phyloP scores from a whole-genome alignment of 2,888 invertebrate genomes.

The Plagodis pulveraria region DNA sequence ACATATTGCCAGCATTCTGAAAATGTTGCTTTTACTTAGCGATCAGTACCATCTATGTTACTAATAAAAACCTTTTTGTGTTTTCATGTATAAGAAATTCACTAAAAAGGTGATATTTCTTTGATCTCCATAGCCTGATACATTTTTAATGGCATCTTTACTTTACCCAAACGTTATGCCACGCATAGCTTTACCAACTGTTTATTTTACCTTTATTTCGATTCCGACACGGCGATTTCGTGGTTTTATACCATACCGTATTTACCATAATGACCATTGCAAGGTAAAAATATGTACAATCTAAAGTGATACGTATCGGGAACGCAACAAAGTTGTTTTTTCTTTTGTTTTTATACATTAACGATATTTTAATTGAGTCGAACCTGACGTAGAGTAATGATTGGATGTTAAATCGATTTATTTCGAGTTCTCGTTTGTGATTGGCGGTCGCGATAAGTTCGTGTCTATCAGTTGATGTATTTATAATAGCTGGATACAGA shows the following conservation, averaged over 20 bases:
- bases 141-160: slow-evolving; percentile 64
- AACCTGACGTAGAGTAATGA: slow-evolving; percentile 84
- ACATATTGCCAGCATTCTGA: too few species aligned
- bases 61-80: slow-evolving; percentile 2
- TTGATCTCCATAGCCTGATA: slow-evolving; percentile 45
- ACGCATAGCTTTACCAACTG: slow-evolving; percentile 69
- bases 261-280: slow-evolving; percentile 82
- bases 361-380: slow-evolving; percentile 85
- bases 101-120: slow-evolving; percentile 28
- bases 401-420: slow-evolving; percentile 85
- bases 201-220: slow-evolving; percentile 82
- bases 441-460: slow-evolving; percentile 83
- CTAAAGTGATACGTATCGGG: slow-evolving; percentile 55
- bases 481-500: slow-evolving; percentile 72
- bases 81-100: slow-evolving; percentile 3
- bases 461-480: slow-evolving; percentile 79
- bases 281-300: slow-evolving; percentile 57
- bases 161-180: slow-evolving; percentile 64
- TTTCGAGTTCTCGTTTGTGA: slow-evolving; percentile 83
- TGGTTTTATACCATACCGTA: slow-evolving; percentile 80
- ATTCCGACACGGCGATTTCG: slow-evolving; percentile 83
- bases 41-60: too few species aligned
- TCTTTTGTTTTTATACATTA: slow-evolving; percentile 64
- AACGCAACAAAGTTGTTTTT: slow-evolving; percentile 62
- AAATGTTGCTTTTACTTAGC: too few species aligned